Evolutionary conservation across 2,113 vertebrate genomes (phyloP), one percentile per base, ranked within the genome.

Genomic region (Leucoraja erinaceus): DNA sequence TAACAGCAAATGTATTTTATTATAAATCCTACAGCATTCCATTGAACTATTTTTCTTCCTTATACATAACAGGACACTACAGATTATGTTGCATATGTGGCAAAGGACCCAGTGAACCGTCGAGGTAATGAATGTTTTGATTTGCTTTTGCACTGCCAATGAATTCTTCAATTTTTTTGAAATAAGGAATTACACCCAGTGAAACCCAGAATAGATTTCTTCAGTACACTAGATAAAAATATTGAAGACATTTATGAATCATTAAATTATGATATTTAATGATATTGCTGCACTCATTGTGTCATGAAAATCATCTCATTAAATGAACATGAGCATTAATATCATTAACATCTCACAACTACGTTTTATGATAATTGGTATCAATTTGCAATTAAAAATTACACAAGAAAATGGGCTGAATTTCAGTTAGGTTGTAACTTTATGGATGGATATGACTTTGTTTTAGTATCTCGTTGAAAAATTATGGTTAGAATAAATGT

Each of bases 61-160:
- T 72, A 12, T 72, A 72, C 8, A 72, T 38, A 54, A 93, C 93
- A 99, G 99, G 99, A 99, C 96, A 99, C 98, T 66, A 98, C 98
- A 61, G 98, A 99, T 96, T 99, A 97, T 83, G 98, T 99, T 94
- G 99, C 99, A 3, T 99, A 99, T 93, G 98, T 99, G 94, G 99
- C 99, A 93, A 99, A 99, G 95, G 99, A 99, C 95, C 99, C 99
- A 84, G 98, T 99, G 25, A 99, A 99, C 95, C 97, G 97, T 94
- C 97, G 99, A 98, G 99, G 99, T 99, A 97, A 95, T 96, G 11
- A 88, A 63, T 54, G 68, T 10, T 72, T 47, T 91, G 14, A 70
- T 72, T 16, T 63, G 12, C 38, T 66, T 88, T 88, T 63, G 56
- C 12, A 63, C 18, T 63, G 28, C 61, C 56, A 61, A 10, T 86